Conservation (phyloP, 1,140 invertebrate species). For the Probaryconus sp. region DNA sequence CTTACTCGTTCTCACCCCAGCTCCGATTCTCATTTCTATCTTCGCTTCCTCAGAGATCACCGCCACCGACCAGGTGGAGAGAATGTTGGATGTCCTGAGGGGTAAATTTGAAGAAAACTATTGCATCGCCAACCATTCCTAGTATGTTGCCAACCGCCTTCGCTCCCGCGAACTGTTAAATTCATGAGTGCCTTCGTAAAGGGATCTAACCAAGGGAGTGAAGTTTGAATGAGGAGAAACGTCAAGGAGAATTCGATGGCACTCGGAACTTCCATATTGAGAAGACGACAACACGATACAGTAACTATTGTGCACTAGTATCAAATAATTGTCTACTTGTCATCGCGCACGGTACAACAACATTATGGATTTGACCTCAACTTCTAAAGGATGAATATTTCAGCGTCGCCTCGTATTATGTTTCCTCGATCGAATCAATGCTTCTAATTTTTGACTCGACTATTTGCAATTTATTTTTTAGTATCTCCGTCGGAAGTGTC, state of each 20-base stretch:
- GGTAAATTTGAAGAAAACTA: conserved; percentile 69
- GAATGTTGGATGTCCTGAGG: conserved; percentile 65
- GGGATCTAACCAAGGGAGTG: conserved; percentile 46
- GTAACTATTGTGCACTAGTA: conserved; percentile 30
- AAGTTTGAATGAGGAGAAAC: conserved; percentile 46
- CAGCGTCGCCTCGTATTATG: no score
- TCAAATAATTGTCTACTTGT: conserved; percentile 51
- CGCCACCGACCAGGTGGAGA: conserved; percentile 60
- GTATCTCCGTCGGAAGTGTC: no score
- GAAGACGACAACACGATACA: conserved; percentile 32
- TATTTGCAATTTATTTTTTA: no score
- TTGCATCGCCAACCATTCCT: conserved; percentile 61
- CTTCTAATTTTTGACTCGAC: no score
- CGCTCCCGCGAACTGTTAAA: conserved; percentile 48
- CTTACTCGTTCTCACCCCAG: conserved; percentile 39
- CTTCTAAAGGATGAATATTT: conserved; percentile 13
- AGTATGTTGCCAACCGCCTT: conserved; percentile 47
- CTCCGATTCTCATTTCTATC: conserved; percentile 59
- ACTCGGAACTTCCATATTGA: conserved; percentile 45
- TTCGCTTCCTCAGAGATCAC: conserved; percentile 67
- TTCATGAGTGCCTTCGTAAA: conserved; percentile 54
- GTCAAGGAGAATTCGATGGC: conserved; percentile 39
- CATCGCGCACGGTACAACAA: conserved; percentile 9
- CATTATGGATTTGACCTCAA: conserved; percentile 6
- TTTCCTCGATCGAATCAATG: no score